phyloP scores from a whole-genome alignment of 2,113 vertebrate species.

The Salvelinus fontinalis region DNA sequence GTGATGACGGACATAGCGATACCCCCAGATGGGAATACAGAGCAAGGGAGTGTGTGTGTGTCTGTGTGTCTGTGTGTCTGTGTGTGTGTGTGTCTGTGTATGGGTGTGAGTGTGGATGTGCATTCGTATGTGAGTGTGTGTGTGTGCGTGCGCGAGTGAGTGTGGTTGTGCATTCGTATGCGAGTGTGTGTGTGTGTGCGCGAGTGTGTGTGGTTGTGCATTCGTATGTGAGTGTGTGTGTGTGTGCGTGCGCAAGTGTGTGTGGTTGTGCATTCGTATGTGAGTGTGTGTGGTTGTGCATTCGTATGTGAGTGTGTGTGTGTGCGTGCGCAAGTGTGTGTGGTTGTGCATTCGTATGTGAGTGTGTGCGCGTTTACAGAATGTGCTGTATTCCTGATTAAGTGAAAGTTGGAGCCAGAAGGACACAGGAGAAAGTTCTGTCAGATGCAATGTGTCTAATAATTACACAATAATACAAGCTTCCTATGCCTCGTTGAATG shows the following conservation, averaged over 20 bases:
- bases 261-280: too few species aligned
- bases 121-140: background rate
- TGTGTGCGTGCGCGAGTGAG: too few species aligned
- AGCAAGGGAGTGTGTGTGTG: background rate
- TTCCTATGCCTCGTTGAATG: conserved; percentile 16
- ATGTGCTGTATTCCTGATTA: conserved; percentile 10
- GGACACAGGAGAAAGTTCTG: conserved; percentile 2
- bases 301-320: too few species aligned
- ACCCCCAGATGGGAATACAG: conserved; percentile 28
- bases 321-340: too few species aligned
- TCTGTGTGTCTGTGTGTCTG: background rate
- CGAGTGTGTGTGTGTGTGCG: background rate
- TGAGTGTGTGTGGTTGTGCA: background rate
- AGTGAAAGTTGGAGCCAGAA: conserved; percentile 1
- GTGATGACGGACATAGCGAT: conserved; percentile 44
- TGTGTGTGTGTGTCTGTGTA: background rate
- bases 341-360: too few species aligned
- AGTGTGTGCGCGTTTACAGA: background rate
- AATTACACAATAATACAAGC: background rate
- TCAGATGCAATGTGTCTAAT: conserved; percentile 1
- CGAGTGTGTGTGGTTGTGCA: too few species aligned
- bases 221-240: background rate
- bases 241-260: too few species aligned
- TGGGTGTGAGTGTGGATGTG: too few species aligned
- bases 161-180: too few species aligned